Base-by-base conservation (phyloP, 37 sponge, comb jelly and placozoan species). In the Crambe crambe region DNA sequence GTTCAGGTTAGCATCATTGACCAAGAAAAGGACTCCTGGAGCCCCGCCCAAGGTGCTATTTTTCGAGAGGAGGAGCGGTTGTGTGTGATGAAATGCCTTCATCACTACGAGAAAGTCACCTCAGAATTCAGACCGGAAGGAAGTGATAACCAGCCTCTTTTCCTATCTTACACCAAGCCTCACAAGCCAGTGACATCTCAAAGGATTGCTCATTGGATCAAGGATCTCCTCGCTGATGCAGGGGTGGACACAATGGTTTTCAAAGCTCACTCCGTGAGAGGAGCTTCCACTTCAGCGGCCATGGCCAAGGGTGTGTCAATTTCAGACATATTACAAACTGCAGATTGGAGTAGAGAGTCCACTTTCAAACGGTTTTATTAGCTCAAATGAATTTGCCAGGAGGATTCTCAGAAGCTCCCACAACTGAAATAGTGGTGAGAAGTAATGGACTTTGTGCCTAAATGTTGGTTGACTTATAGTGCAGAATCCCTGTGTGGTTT, bases 211-310 rank as follows among this genome's bases (percentile, higher is more conserved):
- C 60, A 71, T 23, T 81, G 81, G 81, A 34, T 81, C 42, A 72
- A 81, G 32, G 63, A 58, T 15, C 17, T 37, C 1, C 61, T 81
- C 2, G 1, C 2, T 37, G 73, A 81, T 29, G 81, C 73, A 8
- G 81, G 81, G 9, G 44, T 81, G 30, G 81, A 81, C 35, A 69
- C 56, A 2, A 22, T 54, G 27, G 18, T 66, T 9, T 86, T 86
- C 68, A 68, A 65, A 32, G 80, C 80, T 23, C 86, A 86, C 34
- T 86, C 75, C 5, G 58, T 70, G 3, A 21, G 80, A 32, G 69
- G 74, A 31, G 80, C 86, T 34, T 56, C 68, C 3, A 66, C 80
- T 2, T 73, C 86, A 60, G 70, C 68, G 22, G 86, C 86, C 20
- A 47, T 32, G 64, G 56, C 39, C 12, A 67, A 6, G 41, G 86